Evolutionary conservation across 2,797 vertebrate genomes (phyloP).

Genomic region (Eurystomus glaucurus): DNA sequence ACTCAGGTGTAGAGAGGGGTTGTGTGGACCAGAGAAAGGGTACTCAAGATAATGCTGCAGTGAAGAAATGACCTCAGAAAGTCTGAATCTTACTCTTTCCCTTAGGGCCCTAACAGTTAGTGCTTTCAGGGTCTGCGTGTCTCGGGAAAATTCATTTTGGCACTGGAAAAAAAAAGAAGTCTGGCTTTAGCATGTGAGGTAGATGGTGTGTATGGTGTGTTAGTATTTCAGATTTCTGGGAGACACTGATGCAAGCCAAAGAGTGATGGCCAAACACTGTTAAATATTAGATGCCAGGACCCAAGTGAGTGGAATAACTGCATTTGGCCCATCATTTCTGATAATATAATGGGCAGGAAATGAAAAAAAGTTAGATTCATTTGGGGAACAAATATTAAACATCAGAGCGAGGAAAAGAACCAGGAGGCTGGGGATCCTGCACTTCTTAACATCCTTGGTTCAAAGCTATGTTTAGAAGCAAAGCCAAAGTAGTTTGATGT

Average conservation of each 20-base stretch:
- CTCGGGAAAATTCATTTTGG: background rate
- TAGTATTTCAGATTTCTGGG: background rate
- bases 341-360: background rate
- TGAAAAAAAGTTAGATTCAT: background rate
- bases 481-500: background rate
- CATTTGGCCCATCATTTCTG: background rate
- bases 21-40: constrained; percentile 37
- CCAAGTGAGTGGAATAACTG: background rate
- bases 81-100: background rate
- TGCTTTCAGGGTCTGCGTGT: background rate
- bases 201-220: background rate
- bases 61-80: constrained; percentile 41
- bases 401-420: background rate
- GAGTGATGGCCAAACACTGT: background rate
- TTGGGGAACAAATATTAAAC: background rate
- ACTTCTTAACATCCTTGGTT: background rate
- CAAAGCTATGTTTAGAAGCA: background rate
- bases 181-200: background rate
- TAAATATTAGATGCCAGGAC: background rate
- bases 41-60: constrained; percentile 14
- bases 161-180: background rate
- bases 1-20: background rate
- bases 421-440: background rate
- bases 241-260: background rate
- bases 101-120: background rate